Conservation (phyloP, 2,797 vertebrate genomes). For the Hydrocynus forskahlii region DNA sequence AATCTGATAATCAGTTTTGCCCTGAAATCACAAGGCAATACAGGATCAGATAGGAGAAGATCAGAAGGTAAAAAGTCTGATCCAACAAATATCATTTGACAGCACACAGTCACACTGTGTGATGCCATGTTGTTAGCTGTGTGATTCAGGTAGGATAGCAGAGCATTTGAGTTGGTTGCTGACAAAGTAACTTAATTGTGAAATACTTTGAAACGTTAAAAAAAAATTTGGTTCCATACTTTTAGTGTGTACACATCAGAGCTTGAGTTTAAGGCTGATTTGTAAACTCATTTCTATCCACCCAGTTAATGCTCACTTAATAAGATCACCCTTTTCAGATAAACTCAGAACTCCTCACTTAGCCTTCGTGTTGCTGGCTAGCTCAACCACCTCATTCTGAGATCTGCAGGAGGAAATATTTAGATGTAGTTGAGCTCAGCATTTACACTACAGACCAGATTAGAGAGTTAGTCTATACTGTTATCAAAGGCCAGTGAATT, state of each 20-base stretch:
- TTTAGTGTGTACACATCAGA: neutral
- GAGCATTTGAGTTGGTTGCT: neutral
- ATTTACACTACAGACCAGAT: neutral
- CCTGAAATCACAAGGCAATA: too few species aligned
- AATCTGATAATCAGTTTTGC: too few species aligned
- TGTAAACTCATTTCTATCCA: neutral
- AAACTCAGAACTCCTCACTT: neutral
- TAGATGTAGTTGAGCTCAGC: neutral
- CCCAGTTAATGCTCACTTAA: neutral
- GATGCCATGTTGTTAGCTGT: too few species aligned
- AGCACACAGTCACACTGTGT: too few species aligned
- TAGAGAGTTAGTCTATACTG: neutral
- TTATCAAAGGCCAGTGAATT: neutral
- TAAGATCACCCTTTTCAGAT: neutral
- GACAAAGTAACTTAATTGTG: neutral
- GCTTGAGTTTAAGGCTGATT: neutral
- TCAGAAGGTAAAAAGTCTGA: too few species aligned
- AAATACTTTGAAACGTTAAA: neutral
- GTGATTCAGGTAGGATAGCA: too few species aligned
- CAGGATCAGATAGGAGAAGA: too few species aligned
- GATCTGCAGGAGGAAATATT: constrained; percentile 5
- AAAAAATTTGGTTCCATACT: neutral
- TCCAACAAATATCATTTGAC: too few species aligned
- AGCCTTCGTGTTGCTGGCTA: neutral
- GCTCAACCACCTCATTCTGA: neutral